phyloP scores from a whole-genome alignment of 1,140 invertebrate species.

The Hesperophylax magnus region DNA sequence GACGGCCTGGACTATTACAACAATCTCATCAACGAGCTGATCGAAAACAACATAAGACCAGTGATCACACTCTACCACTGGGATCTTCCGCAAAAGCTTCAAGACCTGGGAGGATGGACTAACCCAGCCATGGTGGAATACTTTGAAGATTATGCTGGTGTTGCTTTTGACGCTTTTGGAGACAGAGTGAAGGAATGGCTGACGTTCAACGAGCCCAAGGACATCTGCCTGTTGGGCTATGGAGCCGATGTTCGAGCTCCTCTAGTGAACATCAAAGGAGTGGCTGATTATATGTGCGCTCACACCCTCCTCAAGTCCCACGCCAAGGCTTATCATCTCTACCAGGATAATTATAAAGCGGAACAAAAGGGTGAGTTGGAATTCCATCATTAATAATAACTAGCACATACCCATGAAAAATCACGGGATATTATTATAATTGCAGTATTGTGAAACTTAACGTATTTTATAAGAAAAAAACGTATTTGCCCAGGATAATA shows the following conservation, averaged over 20 bases:
- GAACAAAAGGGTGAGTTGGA: constrained; percentile 15
- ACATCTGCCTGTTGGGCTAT: constrained; percentile 64
- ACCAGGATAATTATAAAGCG: constrained; percentile 62
- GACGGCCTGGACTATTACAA: constrained; percentile 74
- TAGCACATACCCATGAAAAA: background rate
- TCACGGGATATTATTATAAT: no score
- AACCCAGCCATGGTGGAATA: constrained; percentile 69
- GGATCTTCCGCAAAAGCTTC: constrained; percentile 69
- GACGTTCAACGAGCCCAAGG: constrained; percentile 68
- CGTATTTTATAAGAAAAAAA: no score
- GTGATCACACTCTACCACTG: constrained; percentile 72
- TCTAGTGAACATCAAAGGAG: constrained; percentile 61
- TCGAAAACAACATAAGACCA: constrained; percentile 65
- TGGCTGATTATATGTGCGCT: constrained; percentile 69
- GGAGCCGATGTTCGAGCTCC: constrained; percentile 63
- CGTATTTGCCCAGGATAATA: no score
- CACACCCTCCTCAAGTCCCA: constrained; percentile 72
- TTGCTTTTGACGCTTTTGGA: constrained; percentile 63
- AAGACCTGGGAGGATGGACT: constrained; percentile 71
- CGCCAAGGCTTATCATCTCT: constrained; percentile 72
- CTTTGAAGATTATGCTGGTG: constrained; percentile 63
- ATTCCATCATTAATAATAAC: background rate
- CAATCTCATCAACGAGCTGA: constrained; percentile 70
- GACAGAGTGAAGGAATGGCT: constrained; percentile 61
- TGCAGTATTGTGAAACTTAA: no score